These are phyloP conservation scores for Diaperis boleti DNA, from an alignment of 2,888 invertebrate genomes.

Conservation along the genomic window DNA sequence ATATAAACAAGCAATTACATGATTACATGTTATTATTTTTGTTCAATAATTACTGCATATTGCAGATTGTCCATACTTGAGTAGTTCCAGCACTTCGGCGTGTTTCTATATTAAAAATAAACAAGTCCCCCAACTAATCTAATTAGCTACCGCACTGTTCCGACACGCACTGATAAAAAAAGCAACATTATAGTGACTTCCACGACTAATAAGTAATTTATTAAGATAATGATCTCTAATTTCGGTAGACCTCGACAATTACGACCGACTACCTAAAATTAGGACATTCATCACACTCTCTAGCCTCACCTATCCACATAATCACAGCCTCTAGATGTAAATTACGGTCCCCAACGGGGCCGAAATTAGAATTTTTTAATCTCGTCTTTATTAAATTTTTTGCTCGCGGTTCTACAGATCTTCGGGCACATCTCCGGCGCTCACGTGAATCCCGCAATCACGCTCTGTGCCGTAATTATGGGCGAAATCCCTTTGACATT, in stretches of 20 bases:
- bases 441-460: constrained; percentile 82
- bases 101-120: too few relatives aligned
- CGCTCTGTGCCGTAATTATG: constrained; percentile 73
- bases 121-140: too few relatives aligned
- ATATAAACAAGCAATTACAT: too few relatives aligned
- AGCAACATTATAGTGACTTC: too few relatives aligned
- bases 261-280: not conserved
- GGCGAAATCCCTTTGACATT: constrained; percentile 69
- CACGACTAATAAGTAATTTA: not conserved
- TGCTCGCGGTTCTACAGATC: constrained; percentile 67
- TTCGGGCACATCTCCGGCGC: constrained; percentile 85
- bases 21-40: too few relatives aligned
- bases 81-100: too few relatives aligned
- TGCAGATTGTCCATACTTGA: too few relatives aligned
- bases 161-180: too few relatives aligned
- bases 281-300: not conserved
- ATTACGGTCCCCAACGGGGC: not conserved
- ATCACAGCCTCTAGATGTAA: not conserved
- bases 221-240: not conserved
- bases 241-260: not conserved
- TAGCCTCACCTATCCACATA: not conserved
- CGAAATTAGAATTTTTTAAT: constrained; percentile 8
- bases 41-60: too few relatives aligned
- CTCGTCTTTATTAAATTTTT: constrained; percentile 18
- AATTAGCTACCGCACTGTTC: too few relatives aligned